Base-by-base conservation (phyloP, 1,140 invertebrate species). In the Latrodectus geometricus region DNA sequence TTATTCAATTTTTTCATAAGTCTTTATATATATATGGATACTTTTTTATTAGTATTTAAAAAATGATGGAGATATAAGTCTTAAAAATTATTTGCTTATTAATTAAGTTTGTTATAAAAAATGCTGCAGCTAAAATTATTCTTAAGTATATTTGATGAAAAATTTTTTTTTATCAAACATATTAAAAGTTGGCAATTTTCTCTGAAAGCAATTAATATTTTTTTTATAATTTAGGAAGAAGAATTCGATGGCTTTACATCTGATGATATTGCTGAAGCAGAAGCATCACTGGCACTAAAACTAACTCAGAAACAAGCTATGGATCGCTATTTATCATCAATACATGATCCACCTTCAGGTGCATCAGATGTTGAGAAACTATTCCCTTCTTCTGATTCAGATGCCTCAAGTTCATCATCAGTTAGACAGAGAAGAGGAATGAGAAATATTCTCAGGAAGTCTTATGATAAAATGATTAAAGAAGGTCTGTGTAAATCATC, bases 191-290 rank as follows among this genome's bases (percentile, higher is more conserved):
- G 5, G 35, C 35, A 35, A 35, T 35, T 35, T 35, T 35, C 5
- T 35, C 35, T 35, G 35, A 3, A 3, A 35, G 35, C 35, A 35
- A 35, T 4, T 70, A 50, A 20, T 54, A 4, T 66, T 84, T 81
- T 85, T 86, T 78, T 78, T 66, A 86, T 76, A 89, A 35, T 88
- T 17, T 83, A 91, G 91, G 91, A 91, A 50, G 86, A 88, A 83
- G 90, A 91, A 52, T 92, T 92, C 90, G 88, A 90, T 75, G 91
- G 91, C 9, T 92, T 92, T 87, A 88, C 90, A 56, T 21, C 65
- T 15, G 80, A 88, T 82, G 91, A 92, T 68, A 23, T 86, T 69
- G 74, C 66, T n/a, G 35, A 86, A 35, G 74, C 83, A 14, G 75
- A 86, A 77, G 65, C 83, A 35, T 11, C 49, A 52, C 11, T 86